Conservation (phyloP, 2,888 invertebrate species). For the Germaria angustata region DNA sequence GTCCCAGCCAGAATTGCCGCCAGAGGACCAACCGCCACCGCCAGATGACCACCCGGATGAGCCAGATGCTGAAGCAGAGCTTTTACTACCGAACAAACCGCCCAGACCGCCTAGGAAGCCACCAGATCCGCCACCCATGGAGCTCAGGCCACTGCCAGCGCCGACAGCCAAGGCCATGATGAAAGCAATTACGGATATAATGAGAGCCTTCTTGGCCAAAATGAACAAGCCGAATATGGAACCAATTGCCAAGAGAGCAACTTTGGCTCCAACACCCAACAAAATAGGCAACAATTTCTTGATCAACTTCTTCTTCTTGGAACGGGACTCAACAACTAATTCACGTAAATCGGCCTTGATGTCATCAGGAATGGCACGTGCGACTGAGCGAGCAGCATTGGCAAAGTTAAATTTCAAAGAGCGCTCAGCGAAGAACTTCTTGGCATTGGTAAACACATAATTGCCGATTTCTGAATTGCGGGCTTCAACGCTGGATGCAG, state of each 20-base stretch:
- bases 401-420: constrained; percentile 81
- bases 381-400: constrained; percentile 80
- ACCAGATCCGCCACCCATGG: constrained; percentile 74
- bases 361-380: constrained; percentile 82
- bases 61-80: constrained; percentile 68
- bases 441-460: constrained; percentile 81
- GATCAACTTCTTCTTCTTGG: constrained; percentile 82
- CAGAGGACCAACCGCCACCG: constrained; percentile 75
- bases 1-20: constrained; percentile 78
- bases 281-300: constrained; percentile 82
- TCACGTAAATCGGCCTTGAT: constrained; percentile 82
- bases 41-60: constrained; percentile 69
- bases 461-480: constrained; percentile 82
- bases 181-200: constrained; percentile 83
- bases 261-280: constrained; percentile 83
- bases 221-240: constrained; percentile 83
- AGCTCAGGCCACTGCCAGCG: constrained; percentile 76
- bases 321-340: constrained; percentile 83
- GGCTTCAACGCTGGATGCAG: constrained; percentile 81
- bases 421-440: constrained; percentile 82
- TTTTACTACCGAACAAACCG: constrained; percentile 77
- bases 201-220: constrained; percentile 84
- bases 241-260: constrained; percentile 81
- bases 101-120: constrained; percentile 75
- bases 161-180: constrained; percentile 82